Base-by-base conservation (phyloP, 2,888 invertebrate species). In the Thalpophila matura region DNA sequence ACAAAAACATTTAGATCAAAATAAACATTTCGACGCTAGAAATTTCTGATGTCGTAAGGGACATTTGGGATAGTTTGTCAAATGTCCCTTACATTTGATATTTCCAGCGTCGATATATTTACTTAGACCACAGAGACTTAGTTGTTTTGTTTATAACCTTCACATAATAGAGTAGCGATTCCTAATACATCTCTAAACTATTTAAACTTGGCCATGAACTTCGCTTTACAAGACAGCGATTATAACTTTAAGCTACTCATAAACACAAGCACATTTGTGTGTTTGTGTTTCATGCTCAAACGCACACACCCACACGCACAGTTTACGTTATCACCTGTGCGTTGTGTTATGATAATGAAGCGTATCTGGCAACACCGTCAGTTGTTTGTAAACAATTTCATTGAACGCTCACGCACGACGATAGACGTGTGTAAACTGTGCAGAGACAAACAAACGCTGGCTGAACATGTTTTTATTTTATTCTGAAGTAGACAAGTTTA, bases 311-410 rank as follows among this genome's bases (percentile, higher is more conserved):
- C 14, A 24, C 53, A 60, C 18, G 49, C 10, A 46, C n/a, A 43
- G 57, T 22, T 47, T 7, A 43, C 43, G n/a, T 66, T 55, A 68
- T 57, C 72, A 72, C 69, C 77, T 71, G 59, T 38, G 40, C 46
- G 50, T 70, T 65, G 57, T 77, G 77, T 80, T 80, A 80, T 79
- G 75, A 54, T 82, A 79, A 77, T 71, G 53, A 64, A 67, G 63
- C 65, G 65, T 59, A 78, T 82, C 69, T 67, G 68, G 64, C 64
- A 74, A 70, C 73, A 72, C 58, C 65, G 64, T 49, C 53, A 67
- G 57, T 61, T 82, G 77, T 80, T 82, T 75, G 79, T 73, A 57
- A 69, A 77, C 77, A 73, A 74, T 81, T 77, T 64, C 80, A 75
- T 74, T 64, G 71, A 62, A 68, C 71, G 67, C 74, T 73, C 76